Evolutionary conservation across 30 jellyfish, hydroid and myxozoan species (phyloP).

Genomic region (Aurelia coerulea): DNA sequence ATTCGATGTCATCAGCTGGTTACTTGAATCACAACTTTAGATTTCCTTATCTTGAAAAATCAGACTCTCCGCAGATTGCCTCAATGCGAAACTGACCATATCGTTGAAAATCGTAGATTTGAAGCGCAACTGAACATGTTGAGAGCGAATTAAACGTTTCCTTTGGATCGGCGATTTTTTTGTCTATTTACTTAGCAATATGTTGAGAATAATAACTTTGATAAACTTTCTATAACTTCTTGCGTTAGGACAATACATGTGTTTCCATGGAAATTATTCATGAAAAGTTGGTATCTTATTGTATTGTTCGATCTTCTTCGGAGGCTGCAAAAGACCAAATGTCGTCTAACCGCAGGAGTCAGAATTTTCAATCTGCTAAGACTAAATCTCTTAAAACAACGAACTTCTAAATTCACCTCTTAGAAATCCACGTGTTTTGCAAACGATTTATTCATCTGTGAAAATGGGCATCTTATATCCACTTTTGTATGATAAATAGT

Average conservation of each 20-base stretch:
- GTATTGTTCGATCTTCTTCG: slow-evolving; percentile 43
- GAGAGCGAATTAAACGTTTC: neutral
- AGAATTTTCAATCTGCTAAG: too few species aligned
- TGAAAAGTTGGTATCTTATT: slow-evolving; percentile 72
- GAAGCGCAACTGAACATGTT: neutral
- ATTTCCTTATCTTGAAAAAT: too few species aligned
- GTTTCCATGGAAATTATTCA: slow-evolving; percentile 76
- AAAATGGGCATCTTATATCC: neutral
- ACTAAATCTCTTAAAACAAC: too few species aligned
- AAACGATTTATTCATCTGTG: neutral
- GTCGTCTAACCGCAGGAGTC: slow-evolving; percentile 4
- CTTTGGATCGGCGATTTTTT: slow-evolving; percentile 1
- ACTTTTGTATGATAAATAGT: neutral
- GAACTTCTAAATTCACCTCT: too few species aligned
- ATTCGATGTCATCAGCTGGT: too few species aligned
- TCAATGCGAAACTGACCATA: too few species aligned
- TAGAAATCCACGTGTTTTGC: neutral
- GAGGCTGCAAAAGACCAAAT: slow-evolving; percentile 64
- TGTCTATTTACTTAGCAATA: slow-evolving; percentile 33
- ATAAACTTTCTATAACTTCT: slow-evolving; percentile 22
- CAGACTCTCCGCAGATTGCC: too few species aligned
- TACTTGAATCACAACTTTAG: too few species aligned
- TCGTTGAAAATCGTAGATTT: too few species aligned
- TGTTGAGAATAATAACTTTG: slow-evolving; percentile 41
- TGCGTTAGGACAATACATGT: slow-evolving; percentile 33